Percentiles rank a stretch among this genome's conserved stretches.
These are phyloP conservation scores for Penaeus monodon DNA, from an alignment of 2,888 invertebrate genomes.

Conservation along the genomic window DNA sequence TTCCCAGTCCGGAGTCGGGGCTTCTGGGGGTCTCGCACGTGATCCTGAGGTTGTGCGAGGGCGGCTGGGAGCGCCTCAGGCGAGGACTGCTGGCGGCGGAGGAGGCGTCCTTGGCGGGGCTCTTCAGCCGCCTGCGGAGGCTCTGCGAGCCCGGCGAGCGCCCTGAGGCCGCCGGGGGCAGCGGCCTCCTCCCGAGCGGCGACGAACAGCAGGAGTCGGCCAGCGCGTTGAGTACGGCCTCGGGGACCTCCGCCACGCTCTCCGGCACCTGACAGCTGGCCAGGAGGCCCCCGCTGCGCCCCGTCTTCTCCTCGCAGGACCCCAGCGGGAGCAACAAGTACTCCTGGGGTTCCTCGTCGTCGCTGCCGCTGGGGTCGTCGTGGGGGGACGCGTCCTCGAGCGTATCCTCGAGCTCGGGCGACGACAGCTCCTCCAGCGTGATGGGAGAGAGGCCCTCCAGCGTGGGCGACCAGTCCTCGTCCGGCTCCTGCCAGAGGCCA, in stretches of 20 bases:
- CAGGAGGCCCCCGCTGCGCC: slow-evolving; percentile 4
- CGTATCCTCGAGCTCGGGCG: neutral
- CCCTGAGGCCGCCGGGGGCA: neutral
- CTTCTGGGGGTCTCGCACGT: slow-evolving; percentile 20
- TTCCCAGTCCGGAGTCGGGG: slow-evolving; percentile 5
- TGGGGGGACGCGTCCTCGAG: neutral
- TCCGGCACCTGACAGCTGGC: slow-evolving; percentile 25
- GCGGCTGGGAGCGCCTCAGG: neutral
- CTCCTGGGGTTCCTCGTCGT: neutral
- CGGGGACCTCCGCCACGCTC: slow-evolving; percentile 20
- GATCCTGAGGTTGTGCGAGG: slow-evolving; percentile 13
- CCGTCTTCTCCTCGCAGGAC: neutral
- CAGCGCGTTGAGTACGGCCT: neutral
- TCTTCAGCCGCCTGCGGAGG: neutral
- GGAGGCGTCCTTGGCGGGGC: neutral
- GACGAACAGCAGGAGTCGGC: neutral
- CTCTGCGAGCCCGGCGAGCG: neutral
- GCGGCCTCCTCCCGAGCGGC: neutral
- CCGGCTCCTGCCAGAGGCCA: too few species aligned
- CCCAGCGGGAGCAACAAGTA: neutral
- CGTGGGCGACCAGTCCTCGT: too few species aligned
- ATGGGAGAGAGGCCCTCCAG: neutral
- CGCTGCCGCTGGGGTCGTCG: neutral
- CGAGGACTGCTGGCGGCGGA: neutral
- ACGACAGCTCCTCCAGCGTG: neutral